Conservation (phyloP, 2,888 invertebrate species). For the Galerucella nymphaeae region DNA sequence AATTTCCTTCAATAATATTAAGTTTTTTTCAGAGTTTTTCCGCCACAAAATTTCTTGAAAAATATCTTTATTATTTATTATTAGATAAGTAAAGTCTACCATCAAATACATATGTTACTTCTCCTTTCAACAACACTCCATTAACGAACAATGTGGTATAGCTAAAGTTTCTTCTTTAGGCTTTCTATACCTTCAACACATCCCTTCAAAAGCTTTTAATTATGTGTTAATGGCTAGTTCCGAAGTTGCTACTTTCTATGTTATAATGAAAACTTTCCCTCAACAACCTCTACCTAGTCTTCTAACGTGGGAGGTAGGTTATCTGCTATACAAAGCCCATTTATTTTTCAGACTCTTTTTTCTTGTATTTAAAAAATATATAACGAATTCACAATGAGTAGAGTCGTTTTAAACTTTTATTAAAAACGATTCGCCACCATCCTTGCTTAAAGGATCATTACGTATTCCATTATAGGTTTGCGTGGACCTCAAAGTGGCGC, state of each 20-base stretch:
- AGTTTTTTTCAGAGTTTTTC: no score
- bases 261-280: not conserved
- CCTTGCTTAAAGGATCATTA: not conserved
- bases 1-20: no score
- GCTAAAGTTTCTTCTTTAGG: not conserved
- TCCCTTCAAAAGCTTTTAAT: not conserved
- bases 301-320: no score
- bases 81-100: not conserved
- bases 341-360: no score
- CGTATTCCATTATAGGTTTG: constrained; percentile 6
- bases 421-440: no score
- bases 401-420: no score
- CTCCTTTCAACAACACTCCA: not conserved
- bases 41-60: no score
- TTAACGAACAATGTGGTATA: not conserved
- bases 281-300: not conserved
- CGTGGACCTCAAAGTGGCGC: not conserved
- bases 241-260: not conserved
- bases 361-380: no score
- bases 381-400: no score
- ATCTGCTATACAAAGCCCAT: no score
- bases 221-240: not conserved
- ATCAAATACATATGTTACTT: not conserved
- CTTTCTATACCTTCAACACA: not conserved
- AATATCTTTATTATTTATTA: no score